Evolutionary conservation across 2,113 vertebrate genomes (phyloP).

Genomic region (Anseranas semipalmata): DNA sequence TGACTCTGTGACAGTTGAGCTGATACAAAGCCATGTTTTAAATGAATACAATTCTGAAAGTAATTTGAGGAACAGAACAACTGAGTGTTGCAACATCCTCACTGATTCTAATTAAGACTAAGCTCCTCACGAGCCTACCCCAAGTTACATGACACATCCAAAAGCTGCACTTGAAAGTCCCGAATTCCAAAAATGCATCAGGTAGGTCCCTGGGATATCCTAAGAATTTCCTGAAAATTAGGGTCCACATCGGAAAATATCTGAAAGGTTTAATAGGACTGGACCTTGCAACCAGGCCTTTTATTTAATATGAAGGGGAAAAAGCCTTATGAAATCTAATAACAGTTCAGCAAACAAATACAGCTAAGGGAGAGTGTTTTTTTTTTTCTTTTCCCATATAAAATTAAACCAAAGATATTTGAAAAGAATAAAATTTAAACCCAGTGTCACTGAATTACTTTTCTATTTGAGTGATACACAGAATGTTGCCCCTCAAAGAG

Average conservation of each 20-base stretch:
- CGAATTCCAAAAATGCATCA: neutral
- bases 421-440: neutral
- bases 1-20: rapidly evolving
- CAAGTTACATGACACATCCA: neutral
- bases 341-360: neutral
- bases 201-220: neutral
- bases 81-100: neutral
- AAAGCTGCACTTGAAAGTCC: neutral
- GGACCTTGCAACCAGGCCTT: neutral
- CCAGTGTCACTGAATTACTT: neutral
- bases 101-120: neutral
- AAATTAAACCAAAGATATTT: neutral
- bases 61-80: neutral
- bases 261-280: neutral
- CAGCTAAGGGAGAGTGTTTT: no score
- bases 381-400: no score
- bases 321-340: neutral
- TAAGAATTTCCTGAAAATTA: neutral
- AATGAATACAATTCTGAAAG: neutral
- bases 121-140: neutral
- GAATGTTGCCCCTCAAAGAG: neutral
- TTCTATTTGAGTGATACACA: neutral
- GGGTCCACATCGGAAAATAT: neutral
- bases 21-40: neutral
- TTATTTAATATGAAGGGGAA: neutral